Evolutionary conservation across 2,888 invertebrate species (phyloP).

Genomic region (Cantharis nigra): DNA sequence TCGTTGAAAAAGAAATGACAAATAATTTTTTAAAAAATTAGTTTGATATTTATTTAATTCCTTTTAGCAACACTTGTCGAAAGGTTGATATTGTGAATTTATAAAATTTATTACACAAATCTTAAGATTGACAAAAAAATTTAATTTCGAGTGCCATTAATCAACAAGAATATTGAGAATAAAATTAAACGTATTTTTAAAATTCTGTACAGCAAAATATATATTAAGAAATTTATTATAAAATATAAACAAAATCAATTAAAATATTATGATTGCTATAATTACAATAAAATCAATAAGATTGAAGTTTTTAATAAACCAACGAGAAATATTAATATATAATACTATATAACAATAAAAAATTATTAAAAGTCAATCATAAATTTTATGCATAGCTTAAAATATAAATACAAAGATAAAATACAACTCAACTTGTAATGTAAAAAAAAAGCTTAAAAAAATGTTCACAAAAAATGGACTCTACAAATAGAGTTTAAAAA

Average conservation of each 20-base stretch:
- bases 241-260: neutral
- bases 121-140: neutral
- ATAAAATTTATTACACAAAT: neutral
- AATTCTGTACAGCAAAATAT: neutral
- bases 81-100: neutral
- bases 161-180: neutral
- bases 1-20: neutral
- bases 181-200: neutral
- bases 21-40: neutral
- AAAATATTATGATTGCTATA: neutral
- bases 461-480: conserved; percentile 5
- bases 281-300: neutral
- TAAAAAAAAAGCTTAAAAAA: conserved; percentile 12
- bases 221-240: neutral
- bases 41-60: neutral
- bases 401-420: conserved; percentile 22
- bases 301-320: neutral
- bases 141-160: neutral
- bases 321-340: neutral
- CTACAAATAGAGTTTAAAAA: conserved; percentile 4
- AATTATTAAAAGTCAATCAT: conserved; percentile 7
- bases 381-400: conserved; percentile 19
- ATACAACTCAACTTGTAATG: conserved; percentile 15
- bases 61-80: neutral
- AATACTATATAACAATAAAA: conserved; percentile 4